Evolutionary conservation across 1,140 invertebrate species (phyloP).

Genomic region (Rhyzopertha dominica): DNA sequence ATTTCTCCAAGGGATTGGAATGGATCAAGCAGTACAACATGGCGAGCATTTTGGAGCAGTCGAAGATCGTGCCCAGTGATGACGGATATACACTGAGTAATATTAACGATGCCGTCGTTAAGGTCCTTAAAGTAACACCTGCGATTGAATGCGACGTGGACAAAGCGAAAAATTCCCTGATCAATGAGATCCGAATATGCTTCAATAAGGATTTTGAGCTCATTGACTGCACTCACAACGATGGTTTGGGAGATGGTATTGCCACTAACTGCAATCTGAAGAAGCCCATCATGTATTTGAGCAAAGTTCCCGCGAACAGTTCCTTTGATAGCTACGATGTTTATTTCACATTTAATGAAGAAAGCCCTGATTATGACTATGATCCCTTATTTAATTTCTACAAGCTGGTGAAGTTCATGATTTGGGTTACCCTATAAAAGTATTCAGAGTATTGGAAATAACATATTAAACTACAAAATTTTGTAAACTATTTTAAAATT

Average conservation of each 20-base stretch:
- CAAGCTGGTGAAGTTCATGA: constrained; percentile 24
- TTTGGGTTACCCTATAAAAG: constrained; percentile 34
- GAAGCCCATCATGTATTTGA: constrained; percentile 54
- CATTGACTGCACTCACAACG: constrained; percentile 48
- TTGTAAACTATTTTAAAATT: too few species aligned
- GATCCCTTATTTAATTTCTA: too few species aligned
- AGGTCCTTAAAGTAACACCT: constrained; percentile 53
- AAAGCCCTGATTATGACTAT: too few species aligned
- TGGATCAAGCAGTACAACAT: constrained; percentile 62
- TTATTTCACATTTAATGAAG: too few species aligned
- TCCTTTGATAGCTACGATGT: too few species aligned
- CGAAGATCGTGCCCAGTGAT: constrained; percentile 56
- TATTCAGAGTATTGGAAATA: too few species aligned
- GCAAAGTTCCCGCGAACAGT: constrained; percentile 14
- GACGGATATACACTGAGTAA: constrained; percentile 51
- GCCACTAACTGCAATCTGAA: constrained; percentile 55
- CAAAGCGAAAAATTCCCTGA: constrained; percentile 51
- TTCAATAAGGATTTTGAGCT: constrained; percentile 58
- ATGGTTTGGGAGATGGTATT: constrained; percentile 33
- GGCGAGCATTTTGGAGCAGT: constrained; percentile 53
- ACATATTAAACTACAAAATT: too few species aligned
- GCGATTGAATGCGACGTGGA: constrained; percentile 58
- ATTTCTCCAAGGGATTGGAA: constrained; percentile 63
- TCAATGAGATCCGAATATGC: constrained; percentile 63
- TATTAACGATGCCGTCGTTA: constrained; percentile 55